Evolutionary conservation across 2,888 invertebrate species (phyloP), one percentile per base, ranked within the genome.

Genomic region (Chesias legatella): DNA sequence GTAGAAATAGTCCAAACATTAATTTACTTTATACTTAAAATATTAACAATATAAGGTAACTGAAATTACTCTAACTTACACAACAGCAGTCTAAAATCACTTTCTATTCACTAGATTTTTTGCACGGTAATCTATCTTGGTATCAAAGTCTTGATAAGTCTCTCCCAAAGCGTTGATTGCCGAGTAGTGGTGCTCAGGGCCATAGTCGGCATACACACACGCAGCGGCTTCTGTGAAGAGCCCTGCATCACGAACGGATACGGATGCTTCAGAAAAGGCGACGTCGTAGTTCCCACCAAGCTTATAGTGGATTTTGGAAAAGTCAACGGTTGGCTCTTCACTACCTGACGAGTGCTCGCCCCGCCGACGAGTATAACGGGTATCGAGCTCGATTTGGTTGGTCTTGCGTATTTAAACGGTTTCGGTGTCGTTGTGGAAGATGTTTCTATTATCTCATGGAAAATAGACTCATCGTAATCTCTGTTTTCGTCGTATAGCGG

Each of bases 401-500:
- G 64, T 10, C 58, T 56, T 2, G 56, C 54, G 0, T 35, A 7
- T 20, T 24, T 42, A 6, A 33, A 11, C 2, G 53, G 51, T 28
- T 35, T 50, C n/a, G 24, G 8, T 7, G 48, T 47, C 1, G 69
- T 63, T 0, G 75, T 73, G 0, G 77, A 60, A 1, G 73, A 65
- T 1, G 80, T 80, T 53, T 86, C 85, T 23, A 88, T 78, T 20
- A 77, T 68, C 52, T 88, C 85, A 10, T 74, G 73, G 45, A 80
- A 83, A 10, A 85, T 75, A 0, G 84, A 79, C 30, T 85, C 85
- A 8, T 86, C 85, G 40, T 86, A 84, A 51, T 86, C 86, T 42
- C 65, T 70, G 32, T 55, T 60, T 3, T 82, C 80, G 25, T 80
- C 82, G 1, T 45, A 51, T 1, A 80, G 48, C 0, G 85, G 83